Base-by-base conservation (phyloP, 64 coral and sea anemone species). In the Platygyra sinensis region DNA sequence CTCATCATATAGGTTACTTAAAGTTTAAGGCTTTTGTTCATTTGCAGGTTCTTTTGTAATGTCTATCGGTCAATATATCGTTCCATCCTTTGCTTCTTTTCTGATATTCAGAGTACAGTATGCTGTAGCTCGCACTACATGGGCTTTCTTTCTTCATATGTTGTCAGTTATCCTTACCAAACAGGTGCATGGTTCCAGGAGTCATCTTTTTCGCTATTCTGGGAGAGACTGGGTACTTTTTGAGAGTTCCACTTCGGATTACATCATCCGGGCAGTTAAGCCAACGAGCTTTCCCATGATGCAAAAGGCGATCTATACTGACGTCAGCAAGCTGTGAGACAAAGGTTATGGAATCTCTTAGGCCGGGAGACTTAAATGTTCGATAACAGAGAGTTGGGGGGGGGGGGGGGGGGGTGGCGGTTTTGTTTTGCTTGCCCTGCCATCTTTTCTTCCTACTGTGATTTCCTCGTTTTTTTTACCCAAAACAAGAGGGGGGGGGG, bases 261-360 rank as follows among this genome's bases (percentile, higher is more conserved):
- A 91, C 55, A 10, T 95, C 94, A 55, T 99, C 97, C 33, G 97
- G 97, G 63, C 94, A 99, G 72, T 99, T 99, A 15, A 99, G 84
- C 97, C 97, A 99, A 22, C 85, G 90, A 28, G 81, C 90, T 57
- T 99, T 99, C 79, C 94, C 94, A 80, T 99, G 94, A 88, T 95
- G 94, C 65, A 95, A 72, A 25, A 99, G 86, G 30, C 89, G 89
- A 67, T 99, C 97, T 79, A 95, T 95, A 49, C 81, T 95, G 64
- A 99, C 97, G 63, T 99, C 97, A 63, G 97, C 81, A 80, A 99
- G 88, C 97, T 99, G 39, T 25, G 57, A 75, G 10, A 60, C 18
- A 29, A 63, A 76, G 30, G 49, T 11, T 13, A 72, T 46, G 10
- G 33, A 36, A 77, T 39, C 22, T 33, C 52, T 55, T 3, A 8